A percentile compares a stretch with the other conserved stretches of the same genome.
Evolutionary conservation across 2,888 invertebrate genomes (phyloP).

Genomic region (Sepioteuthis lessoniana): DNA sequence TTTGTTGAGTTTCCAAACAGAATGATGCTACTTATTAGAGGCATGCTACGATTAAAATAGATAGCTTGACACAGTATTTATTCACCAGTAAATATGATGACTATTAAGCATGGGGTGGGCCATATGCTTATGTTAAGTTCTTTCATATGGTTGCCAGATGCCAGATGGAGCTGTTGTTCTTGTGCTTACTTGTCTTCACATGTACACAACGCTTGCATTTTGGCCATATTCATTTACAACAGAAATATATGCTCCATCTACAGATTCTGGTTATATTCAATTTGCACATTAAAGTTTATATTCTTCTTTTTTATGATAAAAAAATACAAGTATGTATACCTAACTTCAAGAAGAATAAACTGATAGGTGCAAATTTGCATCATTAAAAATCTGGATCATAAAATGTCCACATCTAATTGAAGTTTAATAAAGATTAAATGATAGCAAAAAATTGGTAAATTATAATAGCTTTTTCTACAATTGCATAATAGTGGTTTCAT

Average conservation of each 20-base stretch:
- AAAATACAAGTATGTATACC: no score
- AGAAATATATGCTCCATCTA: neutral
- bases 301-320: no score
- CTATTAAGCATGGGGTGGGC: conserved; percentile 33
- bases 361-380: no score
- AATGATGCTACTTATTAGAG: conserved; percentile 33
- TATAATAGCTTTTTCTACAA: no score
- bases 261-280: neutral
- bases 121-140: conserved; percentile 18
- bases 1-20: neutral
- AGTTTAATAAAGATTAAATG: no score
- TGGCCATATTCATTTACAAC: neutral
- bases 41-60: neutral
- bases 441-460: no score
- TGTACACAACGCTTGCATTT: neutral
- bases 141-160: conserved; percentile 4
- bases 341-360: no score
- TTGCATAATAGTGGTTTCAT: no score
- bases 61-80: neutral
- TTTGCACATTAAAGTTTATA: neutral
- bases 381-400: no score
- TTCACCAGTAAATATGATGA: neutral
- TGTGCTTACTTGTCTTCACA: neutral
- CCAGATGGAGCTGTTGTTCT: neutral
- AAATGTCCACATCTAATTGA: no score